Evolutionary conservation across 64 coral and sea anemone genomes (phyloP).

Genomic region (Dendrophyllia cribrosa): DNA sequence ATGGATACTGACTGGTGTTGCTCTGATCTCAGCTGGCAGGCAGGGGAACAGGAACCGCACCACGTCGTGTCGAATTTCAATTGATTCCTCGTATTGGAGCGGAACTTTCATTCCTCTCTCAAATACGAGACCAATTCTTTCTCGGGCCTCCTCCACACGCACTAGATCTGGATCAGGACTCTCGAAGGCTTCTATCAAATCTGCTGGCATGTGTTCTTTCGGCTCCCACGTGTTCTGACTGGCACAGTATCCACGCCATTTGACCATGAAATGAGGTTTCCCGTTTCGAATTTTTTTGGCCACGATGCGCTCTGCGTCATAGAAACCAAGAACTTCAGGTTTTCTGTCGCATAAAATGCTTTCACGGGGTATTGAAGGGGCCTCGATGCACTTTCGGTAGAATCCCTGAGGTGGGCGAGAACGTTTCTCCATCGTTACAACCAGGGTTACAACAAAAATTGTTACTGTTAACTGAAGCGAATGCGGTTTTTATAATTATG

Average conservation of each 20-base stretch:
- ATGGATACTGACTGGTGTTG: not conserved
- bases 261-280: too few species aligned
- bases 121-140: not conserved
- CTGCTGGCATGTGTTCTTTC: too few species aligned
- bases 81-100: too few species aligned
- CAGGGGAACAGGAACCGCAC: conserved; percentile 1
- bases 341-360: not conserved
- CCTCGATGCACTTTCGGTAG: not conserved
- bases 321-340: not conserved
- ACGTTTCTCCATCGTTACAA: not conserved
- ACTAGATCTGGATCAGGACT: too few species aligned
- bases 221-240: too few species aligned
- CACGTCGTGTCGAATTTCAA: not conserved
- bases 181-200: too few species aligned
- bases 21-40: not conserved
- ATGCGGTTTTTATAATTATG: too few species aligned
- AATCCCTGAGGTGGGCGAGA: not conserved
- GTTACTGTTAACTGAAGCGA: too few species aligned
- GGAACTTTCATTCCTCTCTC: not conserved
- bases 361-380: not conserved
- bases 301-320: not conserved
- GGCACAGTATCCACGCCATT: not conserved
- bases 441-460: too few species aligned
- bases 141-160: too few species aligned
- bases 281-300: not conserved